These are phyloP conservation scores for Elegia similella DNA, from an alignment of 2,888 invertebrate species.

Conservation along the genomic window DNA sequence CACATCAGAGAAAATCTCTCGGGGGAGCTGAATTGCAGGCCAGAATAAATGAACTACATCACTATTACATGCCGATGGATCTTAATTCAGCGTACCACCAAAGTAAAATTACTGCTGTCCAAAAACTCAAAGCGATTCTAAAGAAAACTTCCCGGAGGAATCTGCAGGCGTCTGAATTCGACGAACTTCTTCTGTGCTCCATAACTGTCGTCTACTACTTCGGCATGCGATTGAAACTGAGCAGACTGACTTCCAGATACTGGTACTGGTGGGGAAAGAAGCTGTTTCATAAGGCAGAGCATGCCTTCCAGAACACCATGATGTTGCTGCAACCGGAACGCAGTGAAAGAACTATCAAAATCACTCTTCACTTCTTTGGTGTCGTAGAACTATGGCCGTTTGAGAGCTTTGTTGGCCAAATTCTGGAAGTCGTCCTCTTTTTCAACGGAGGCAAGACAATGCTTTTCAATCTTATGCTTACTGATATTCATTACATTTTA, in stretches of 20 bases:
- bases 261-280: constrained; percentile 43
- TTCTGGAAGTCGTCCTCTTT: constrained; percentile 53
- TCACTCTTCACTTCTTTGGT: constrained; percentile 50
- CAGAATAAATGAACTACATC: constrained; percentile 39
- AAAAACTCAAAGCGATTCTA: constrained; percentile 42
- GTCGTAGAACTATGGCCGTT: constrained; percentile 50
- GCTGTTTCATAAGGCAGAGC: constrained; percentile 48
- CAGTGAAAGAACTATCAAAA: constrained; percentile 48
- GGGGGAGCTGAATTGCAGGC: constrained; percentile 33
- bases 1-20: constrained; percentile 10
- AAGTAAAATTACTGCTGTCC: constrained; percentile 43
- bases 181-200: constrained; percentile 49
- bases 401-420: constrained; percentile 53
- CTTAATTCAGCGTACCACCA: constrained; percentile 37
- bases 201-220: constrained; percentile 54
- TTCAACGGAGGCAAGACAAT: constrained; percentile 47
- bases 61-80: constrained; percentile 45
- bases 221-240: constrained; percentile 57
- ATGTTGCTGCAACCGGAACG: constrained; percentile 49
- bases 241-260: constrained; percentile 34
- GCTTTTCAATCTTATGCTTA: constrained; percentile 52
- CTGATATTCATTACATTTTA: constrained; percentile 52
- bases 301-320: constrained; percentile 50
- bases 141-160: constrained; percentile 29
- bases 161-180: constrained; percentile 44